Base-by-base conservation (phyloP, 2,113 vertebrate species). In the Spea multiplicata region DNA sequence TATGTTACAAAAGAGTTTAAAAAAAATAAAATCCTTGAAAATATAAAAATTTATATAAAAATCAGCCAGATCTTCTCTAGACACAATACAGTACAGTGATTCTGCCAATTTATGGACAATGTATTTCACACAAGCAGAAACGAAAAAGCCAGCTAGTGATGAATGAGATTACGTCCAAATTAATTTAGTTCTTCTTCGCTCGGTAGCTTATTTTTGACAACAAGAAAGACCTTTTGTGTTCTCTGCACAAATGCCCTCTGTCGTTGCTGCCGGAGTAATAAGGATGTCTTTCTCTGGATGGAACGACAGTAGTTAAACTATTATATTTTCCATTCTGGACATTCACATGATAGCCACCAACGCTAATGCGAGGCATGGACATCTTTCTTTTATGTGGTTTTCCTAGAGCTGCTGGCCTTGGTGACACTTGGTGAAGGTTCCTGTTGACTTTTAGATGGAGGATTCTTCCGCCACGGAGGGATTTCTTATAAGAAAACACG, bases 161-260 rank as follows among this genome's bases (percentile, higher is more conserved):
- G 64, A 47, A 17, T 68, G 71, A 13, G n/a, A 73, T 80, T 74
- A 80, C 65, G 66, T 80, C 65, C 55, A 67, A 68, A 67, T 12
- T 10, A 14, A 64, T 68, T 61, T 30, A 48, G 13, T 71, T 71
- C 69, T 55, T 52, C 44, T 30, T 70, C 17, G 9, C 8, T 50
- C 47, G 10, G 45, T 0, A n/a, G 44, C 8, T 53, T 53, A 73
- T 55, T 61, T 80, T 47, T 68, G 64, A 44, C 64, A 59, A 46
- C 64, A 72, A 68, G 71, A 80, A 80, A 57, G 57, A 55, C 4
- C 71, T 68, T 49, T 80, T 80, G 78, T 80, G 46, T 9, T 48
- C 12, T n/a, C 2, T 16, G n/a, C 52, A 80, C 71, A 74, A 74
- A 62, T 49, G 6, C 12, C 53, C 71, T 74, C 71, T 74, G 78